Conservation (phyloP, 2,113 vertebrate genomes). For the Gasterosteus aculeatus region DNA sequence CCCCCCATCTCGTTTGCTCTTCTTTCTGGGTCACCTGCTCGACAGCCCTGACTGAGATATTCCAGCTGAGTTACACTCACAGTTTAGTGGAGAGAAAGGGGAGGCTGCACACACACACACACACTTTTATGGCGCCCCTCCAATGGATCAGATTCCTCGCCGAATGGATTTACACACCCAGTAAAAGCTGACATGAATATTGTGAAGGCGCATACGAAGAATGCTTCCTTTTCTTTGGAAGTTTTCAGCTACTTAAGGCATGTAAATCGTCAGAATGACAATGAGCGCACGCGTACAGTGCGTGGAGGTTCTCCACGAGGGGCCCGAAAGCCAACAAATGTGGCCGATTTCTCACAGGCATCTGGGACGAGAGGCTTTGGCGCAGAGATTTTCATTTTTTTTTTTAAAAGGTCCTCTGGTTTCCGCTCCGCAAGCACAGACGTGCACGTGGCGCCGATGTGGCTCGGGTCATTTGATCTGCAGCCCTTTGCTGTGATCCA, state of each 20-base stretch:
- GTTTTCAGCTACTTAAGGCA: background rate
- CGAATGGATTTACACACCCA: slow-evolving; percentile 57
- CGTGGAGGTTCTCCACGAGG: background rate
- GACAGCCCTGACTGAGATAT: slow-evolving; percentile 58
- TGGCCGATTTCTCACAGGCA: background rate
- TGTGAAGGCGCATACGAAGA: slow-evolving; percentile 7
- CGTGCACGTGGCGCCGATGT: background rate
- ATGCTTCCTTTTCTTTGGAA: background rate
- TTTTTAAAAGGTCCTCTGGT: background rate
- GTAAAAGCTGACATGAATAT: slow-evolving; percentile 48
- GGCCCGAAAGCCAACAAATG: background rate
- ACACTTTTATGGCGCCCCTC: slow-evolving; percentile 31
- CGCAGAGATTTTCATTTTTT: background rate
- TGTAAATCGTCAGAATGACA: background rate
- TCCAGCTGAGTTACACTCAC: slow-evolving; percentile 63
- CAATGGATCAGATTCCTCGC: slow-evolving; percentile 23
- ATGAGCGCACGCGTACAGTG: slow-evolving; percentile 2
- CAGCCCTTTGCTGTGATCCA: background rate
- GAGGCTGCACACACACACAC: slow-evolving; percentile 34
- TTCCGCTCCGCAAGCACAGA: background rate
- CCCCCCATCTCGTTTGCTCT: slow-evolving; percentile 56
- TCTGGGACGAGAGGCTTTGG: background rate
- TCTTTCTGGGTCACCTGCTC: slow-evolving; percentile 76
- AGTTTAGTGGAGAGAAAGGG: slow-evolving; percentile 26
- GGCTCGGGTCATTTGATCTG: background rate